Base-by-base conservation (phyloP, 2,888 invertebrate species). In the Chironomus tentans region DNA sequence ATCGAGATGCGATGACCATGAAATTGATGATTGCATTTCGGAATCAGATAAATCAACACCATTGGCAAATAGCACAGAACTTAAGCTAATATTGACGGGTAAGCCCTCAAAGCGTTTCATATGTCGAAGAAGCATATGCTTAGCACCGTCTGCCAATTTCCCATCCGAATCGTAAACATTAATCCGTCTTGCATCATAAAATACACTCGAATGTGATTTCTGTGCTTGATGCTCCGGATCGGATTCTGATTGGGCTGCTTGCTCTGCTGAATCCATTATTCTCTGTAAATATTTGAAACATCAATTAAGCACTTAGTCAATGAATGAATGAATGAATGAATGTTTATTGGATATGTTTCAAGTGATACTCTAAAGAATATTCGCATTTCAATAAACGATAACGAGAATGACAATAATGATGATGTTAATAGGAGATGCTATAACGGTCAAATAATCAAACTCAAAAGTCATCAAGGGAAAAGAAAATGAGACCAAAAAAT, bases 1-100 rank as follows among this genome's bases (percentile, higher is more conserved):
- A 83, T 98, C 95, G 82, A 99, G 86, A 81, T 93, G 92, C 79
- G 94, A 92, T 75, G 97, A 97, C 98, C 98, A 99, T 80, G 93
- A 91, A 79, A 98, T 93, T 76, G 95, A 94, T 81, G 93, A 91
- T 80, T 94, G 88, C 18, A 98, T 92, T 79, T 94, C 92, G 13
- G 88, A 84, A 81, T 94, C 93, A 92, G 85, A 80, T 81, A 84
- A 79, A 77, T 83, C 81, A 73, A 84, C 80, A 71, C 82, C 83
- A 77, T 81, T 81, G 28, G 97, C 96, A 83, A 97, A 90, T 78
- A 98, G 90, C 79, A 97, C 92, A 73, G 95, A 93, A 82, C 95
- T 95, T 80, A 91, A 88, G 82, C 90, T 93, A 78, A 91, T 88
- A 83, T 94, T 95, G 77, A 94, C 92, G 24, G 92, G 91, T 79